These are phyloP conservation scores for Calameuta pallipes DNA, from an alignment of 2,888 invertebrate genomes.

Conservation along the genomic window DNA sequence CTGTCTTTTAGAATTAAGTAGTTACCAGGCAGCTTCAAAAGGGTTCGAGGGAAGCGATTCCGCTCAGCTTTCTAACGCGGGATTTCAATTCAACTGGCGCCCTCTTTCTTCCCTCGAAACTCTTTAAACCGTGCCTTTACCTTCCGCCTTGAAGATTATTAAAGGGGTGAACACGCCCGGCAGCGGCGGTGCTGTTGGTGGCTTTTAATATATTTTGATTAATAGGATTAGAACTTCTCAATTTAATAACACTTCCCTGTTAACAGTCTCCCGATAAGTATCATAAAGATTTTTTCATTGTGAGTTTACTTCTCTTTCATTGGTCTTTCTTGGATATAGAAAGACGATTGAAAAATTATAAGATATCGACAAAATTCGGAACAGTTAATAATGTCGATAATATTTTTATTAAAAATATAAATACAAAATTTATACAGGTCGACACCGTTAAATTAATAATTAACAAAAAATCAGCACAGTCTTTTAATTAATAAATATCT, in stretches of 20 bases:
- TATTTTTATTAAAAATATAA: too few relatives aligned
- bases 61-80: too few relatives aligned
- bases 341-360: too few relatives aligned
- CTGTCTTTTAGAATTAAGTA: slow-evolving; percentile 57
- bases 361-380: too few relatives aligned
- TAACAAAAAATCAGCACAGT: too few relatives aligned
- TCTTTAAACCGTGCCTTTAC: slow-evolving; percentile 49
- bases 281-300: slow-evolving; percentile 18
- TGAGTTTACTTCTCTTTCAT: slow-evolving; percentile 1
- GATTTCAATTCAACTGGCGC: slow-evolving; percentile 19
- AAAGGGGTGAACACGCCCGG: slow-evolving; percentile 51
- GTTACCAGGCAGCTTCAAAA: slow-evolving; percentile 52
- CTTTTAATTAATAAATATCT: too few relatives aligned
- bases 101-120: slow-evolving; percentile 50
- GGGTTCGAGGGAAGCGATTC: slow-evolving; percentile 21
- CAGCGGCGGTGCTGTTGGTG: slow-evolving; percentile 18
- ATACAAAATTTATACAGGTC: too few relatives aligned
- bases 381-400: too few relatives aligned
- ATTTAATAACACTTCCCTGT: slow-evolving; percentile 31
- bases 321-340: not conserved
- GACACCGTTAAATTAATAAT: too few relatives aligned
- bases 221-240: slow-evolving; percentile 56
- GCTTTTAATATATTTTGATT: slow-evolving; percentile 60
- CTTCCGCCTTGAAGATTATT: slow-evolving; percentile 49
- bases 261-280: slow-evolving; percentile 16